Conservation (phyloP, 2,113 vertebrate genomes). For the Acinonyx jubatus region DNA sequence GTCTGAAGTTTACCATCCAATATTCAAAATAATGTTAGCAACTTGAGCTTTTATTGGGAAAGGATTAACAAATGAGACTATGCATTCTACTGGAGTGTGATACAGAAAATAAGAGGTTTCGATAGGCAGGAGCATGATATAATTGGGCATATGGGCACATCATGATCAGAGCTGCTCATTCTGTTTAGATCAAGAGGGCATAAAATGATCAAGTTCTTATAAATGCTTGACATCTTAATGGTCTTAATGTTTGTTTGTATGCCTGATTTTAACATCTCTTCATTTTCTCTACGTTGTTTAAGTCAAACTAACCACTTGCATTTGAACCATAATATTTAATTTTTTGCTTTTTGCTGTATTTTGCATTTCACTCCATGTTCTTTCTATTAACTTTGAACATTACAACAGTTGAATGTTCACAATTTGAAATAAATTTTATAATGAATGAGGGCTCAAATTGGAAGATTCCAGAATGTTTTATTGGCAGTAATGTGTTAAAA, state of each 20-base stretch:
- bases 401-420: neutral
- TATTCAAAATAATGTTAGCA: neutral
- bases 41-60: neutral
- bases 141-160: fast-evolving
- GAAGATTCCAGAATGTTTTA: neutral
- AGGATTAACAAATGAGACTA: neutral
- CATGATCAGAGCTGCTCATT: neutral
- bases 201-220: neutral
- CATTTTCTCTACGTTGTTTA: neutral
- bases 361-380: neutral
- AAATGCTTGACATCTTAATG: neutral
- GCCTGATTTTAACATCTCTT: neutral
- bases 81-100: neutral
- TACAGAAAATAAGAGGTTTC: neutral
- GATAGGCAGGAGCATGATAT: neutral
- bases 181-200: neutral
- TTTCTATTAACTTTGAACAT: neutral
- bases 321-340: neutral
- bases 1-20: neutral
- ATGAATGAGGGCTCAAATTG: neutral
- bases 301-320: neutral
- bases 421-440: neutral
- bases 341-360: neutral
- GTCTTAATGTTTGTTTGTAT: neutral
- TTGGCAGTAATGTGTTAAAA: neutral